Base-by-base conservation (phyloP, 2,888 invertebrate genomes). In the Enoplolaimus lenunculus region DNA sequence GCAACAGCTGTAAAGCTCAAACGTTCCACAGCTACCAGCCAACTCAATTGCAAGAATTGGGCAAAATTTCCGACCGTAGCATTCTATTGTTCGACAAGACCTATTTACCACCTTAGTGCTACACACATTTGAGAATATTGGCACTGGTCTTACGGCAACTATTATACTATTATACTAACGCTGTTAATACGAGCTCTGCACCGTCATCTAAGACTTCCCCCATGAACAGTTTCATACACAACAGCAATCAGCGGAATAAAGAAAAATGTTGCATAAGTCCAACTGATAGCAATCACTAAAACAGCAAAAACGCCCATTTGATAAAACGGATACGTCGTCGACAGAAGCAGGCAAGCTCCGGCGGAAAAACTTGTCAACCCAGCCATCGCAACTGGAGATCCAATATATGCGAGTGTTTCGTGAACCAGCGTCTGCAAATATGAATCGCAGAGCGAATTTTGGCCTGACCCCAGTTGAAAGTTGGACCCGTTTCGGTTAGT, bases 231-330 rank as follows among this genome's bases (percentile, higher is more conserved):
- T 45, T 45, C 45, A 45, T 45, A 13, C 7, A 45, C 7, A 45
- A 45, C 21, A 13, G 45, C 21, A 45, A 45, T 45, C 7, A 45
- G 45, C 45, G 45, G 45, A 13, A 45, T 13, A 45, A 45, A 45
- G 45, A 45, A 45, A 45, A 45, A 45, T 13, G 45, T 45, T 45
- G 45, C 45, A 45, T 45, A 45, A 45, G 21, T 45, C 93, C 94
- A 97, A 82, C 93, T 93, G 21, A 90, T 86, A n/a, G 86, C 84
- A 87, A 92, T 93, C 1, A 93, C 87, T 60, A 91, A 85, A 73
- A 92, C 86, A 71, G 95, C 84, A 82, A 97, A 94, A 70, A 88
- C 85, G 28, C 92, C 94, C 75, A 94, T 91, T 83, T 93, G 93
- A 75, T 89, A 88, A 81, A 94, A 95, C 0, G 93, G 91, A 69